Base-by-base conservation (phyloP, 2,888 invertebrate species). In the Drosophila sordidapex region DNA sequence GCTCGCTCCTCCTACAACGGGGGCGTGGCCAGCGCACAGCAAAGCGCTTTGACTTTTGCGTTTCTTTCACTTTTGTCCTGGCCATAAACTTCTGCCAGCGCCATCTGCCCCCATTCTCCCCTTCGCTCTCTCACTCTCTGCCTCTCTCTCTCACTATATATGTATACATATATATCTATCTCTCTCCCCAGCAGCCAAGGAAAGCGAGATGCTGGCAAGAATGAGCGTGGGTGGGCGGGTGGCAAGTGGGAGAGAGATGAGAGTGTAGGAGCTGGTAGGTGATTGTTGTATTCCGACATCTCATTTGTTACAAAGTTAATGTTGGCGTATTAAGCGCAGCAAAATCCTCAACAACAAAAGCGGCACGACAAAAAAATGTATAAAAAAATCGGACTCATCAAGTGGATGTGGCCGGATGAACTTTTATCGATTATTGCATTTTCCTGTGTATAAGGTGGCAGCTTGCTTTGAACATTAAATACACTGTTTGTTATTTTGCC, bases 21-120 rank as follows among this genome's bases (percentile, higher is more conserved):
- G 74, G 90, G 88, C 90, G 89, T 89, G 89, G 89, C 82, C 67
- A 80, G 49, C 58, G 74, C 49, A 61, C 38, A 62, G 76, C 77
- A 89, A 90, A 90, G 89, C 89, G 85, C 89, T 88, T 89, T 88
- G 88, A 88, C 90, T 90, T 88, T 88, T 88, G 90, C 89, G 73
- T 82, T 90, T 86, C 79, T 84, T 76, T 89, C 89, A 87, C 85
- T 86, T 86, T 86, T 86, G 89, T 86, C 74, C 88, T 73, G 73
- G 70, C 76, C 74, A 83, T 76, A 81, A 82, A 82, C 79, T 87
- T 84, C 74, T 71, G 77, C 77, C 66, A 62, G 63, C 66, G 38
- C 56, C 58, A 43, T 52, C 70, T 52, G 57, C 66, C 62, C 49
- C 48, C 59, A 33, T 31, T 18, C 8, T 29, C 29, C 29, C 57